Evolutionary conservation across 2,888 invertebrate species (phyloP), one percentile per base, ranked within the genome.

Genomic region (Seladonia tumulorum): DNA sequence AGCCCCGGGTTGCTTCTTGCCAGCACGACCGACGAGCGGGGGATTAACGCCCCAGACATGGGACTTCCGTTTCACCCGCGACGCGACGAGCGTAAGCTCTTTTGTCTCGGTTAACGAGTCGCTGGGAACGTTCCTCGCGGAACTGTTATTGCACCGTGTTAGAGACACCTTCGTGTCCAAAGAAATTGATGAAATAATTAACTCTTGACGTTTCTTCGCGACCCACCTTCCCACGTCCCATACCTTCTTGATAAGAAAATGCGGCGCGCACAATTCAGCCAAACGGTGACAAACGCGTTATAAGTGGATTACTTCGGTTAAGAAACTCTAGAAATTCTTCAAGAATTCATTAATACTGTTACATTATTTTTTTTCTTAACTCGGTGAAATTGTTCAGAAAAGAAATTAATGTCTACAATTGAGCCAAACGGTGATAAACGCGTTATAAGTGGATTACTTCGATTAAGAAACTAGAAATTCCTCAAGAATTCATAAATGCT

Each of bases 131-230:
- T 68, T 68, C 7, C 29, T 68, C 68, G 18, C 39, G 68, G 10
- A 68, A 68, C 68, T 68, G 68, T 68, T 68, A 68, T 68, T 68
- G 68, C 68, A 5, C 3, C 39, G 22, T 39, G 68, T 68, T 68
- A 10, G 22, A 35, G 22, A 39, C 35, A 22, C 35, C 68, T 39
- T 12, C 12, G 39, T 39, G 35, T 22, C 39, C 35, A 68, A 39
- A 68, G 68, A 68, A 68, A 68, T 39, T 68, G 68, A 68, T 68
- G 68, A 68, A 68, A 68, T 35, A 68, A 68, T 35, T 39, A 39
- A 68, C 39, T 68, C 68, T 8, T 22, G 68, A 42, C 39, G 35
- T 66, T 66, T 35, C 66, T 66, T 60, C 16, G 60, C 5, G 14
- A 29, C 5, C 60, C 0, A 66, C 66, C 14, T 7, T 35, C 8